Evolutionary conservation across 2,888 invertebrate genomes (phyloP).

Genomic region (Ennomos erosarius): DNA sequence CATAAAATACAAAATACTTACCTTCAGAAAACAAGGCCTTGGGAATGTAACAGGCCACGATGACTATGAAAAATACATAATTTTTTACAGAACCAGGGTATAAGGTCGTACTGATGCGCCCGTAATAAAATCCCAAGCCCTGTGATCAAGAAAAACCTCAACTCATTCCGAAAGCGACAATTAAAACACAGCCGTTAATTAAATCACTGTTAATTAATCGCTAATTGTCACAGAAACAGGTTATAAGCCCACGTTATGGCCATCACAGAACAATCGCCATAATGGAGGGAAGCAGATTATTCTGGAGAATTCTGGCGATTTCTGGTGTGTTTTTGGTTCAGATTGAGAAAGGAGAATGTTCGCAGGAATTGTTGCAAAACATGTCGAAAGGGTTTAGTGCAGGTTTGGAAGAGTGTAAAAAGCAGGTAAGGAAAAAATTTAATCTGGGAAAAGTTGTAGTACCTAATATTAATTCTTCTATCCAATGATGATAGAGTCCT

Average conservation of each 20-base stretch:
- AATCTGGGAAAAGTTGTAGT: no score
- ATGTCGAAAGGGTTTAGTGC: conserved; percentile 60
- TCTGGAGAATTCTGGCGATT: conserved; percentile 9
- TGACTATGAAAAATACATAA: no score
- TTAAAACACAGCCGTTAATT: conserved; percentile 9
- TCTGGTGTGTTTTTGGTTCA: conserved; percentile 5
- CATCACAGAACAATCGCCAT: conserved; percentile 1
- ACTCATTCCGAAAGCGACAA: conserved; percentile 17
- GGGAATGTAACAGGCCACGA: no score
- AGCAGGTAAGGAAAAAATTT: conserved; percentile 55
- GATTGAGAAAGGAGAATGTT: conserved; percentile 32
- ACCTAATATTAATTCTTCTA: no score
- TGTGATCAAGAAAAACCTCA: conserved; percentile 1
- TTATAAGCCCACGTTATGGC: conserved; percentile 8
- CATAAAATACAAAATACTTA: no score
- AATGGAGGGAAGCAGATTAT: conserved; percentile 6
- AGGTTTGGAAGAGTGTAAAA: conserved; percentile 62
- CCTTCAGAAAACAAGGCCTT: no score
- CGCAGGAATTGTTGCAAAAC: conserved; percentile 66
- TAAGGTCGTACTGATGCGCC: no score
- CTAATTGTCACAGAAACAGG: neutral
- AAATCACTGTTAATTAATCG: conserved; percentile 4
- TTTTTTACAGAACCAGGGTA: no score
- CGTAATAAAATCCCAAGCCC: neutral
- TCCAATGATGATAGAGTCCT: no score